Evolutionary conservation across 2,797 vertebrate species (phyloP).

Genomic region (Sarcophilus harrisii): DNA sequence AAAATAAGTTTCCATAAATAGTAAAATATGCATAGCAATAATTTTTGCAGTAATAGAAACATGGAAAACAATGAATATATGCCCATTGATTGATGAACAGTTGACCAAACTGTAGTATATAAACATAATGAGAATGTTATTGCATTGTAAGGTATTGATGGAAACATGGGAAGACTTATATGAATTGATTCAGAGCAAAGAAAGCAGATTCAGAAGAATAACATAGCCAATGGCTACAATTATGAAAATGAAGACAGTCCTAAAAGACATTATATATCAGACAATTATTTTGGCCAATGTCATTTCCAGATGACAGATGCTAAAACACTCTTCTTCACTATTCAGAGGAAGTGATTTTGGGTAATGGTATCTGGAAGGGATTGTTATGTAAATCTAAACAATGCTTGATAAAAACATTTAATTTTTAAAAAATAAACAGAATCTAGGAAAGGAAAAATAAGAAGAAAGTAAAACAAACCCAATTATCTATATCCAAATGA

Average conservation of each 20-base stretch:
- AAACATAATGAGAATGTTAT: not conserved
- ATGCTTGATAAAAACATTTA: not conserved
- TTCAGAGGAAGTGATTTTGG: not conserved
- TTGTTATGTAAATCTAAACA: not conserved
- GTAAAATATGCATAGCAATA: not conserved
- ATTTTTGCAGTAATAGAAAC: not conserved
- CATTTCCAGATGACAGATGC: not conserved
- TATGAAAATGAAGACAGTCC: not conserved
- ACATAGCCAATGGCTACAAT: not conserved
- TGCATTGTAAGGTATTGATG: not conserved
- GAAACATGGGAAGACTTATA: not conserved
- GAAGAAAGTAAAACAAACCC: not conserved
- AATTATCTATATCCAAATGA: not conserved
- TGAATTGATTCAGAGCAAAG: not conserved
- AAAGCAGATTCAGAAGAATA: not conserved
- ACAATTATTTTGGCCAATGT: not conserved
- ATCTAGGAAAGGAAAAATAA: not conserved
- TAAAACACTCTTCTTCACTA: not conserved
- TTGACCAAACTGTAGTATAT: not conserved
- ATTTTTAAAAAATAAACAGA: not conserved
- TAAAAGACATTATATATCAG: not conserved
- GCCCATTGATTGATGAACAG: not conserved
- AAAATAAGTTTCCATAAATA: not conserved
- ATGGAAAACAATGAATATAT: not conserved
- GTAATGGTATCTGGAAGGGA: not conserved